Evolutionary conservation across 2,797 vertebrate genomes (phyloP).

Genomic region (Lemur catta): DNA sequence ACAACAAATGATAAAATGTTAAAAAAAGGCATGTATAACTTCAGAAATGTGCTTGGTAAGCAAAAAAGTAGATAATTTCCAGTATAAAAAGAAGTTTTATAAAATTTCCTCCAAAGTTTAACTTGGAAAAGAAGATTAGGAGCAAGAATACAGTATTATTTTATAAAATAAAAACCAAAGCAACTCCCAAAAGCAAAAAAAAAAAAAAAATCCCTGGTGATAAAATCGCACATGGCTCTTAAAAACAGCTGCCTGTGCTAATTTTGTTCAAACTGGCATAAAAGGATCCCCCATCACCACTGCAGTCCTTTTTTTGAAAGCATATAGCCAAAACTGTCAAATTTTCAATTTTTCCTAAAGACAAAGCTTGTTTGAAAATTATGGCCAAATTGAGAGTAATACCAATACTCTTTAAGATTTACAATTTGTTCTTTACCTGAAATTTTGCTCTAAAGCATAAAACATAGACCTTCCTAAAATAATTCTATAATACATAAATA

Average conservation of each 20-base stretch:
- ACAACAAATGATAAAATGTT: conserved; percentile 38
- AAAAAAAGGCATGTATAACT: conserved; percentile 11
- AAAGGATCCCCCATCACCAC: neutral
- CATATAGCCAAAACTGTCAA: neutral
- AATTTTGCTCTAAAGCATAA: conserved; percentile 37
- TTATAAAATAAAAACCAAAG: conserved; percentile 28
- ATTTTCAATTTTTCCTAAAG: neutral
- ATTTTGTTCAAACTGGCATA: neutral
- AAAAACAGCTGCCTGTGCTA: neutral
- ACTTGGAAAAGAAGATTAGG: conserved; percentile 28
- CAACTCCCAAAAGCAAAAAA: conserved; percentile 23
- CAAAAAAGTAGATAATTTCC: neutral
- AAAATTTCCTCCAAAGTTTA: conserved; percentile 37
- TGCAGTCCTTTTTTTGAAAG: neutral
- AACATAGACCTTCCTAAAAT: conserved; percentile 42
- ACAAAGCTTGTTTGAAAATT: neutral
- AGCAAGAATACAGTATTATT: conserved; percentile 43
- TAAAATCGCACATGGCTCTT: neutral
- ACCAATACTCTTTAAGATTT: conserved; percentile 13
- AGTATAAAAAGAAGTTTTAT: conserved; percentile 38
- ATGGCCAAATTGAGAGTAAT: neutral
- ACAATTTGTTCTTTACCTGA: neutral
- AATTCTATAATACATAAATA: conserved; percentile 64
- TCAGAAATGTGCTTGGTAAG: conserved; percentile 14
- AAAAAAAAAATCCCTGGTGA: neutral